Conservation (phyloP, 2,888 invertebrate species). For the Netelia virgata region DNA sequence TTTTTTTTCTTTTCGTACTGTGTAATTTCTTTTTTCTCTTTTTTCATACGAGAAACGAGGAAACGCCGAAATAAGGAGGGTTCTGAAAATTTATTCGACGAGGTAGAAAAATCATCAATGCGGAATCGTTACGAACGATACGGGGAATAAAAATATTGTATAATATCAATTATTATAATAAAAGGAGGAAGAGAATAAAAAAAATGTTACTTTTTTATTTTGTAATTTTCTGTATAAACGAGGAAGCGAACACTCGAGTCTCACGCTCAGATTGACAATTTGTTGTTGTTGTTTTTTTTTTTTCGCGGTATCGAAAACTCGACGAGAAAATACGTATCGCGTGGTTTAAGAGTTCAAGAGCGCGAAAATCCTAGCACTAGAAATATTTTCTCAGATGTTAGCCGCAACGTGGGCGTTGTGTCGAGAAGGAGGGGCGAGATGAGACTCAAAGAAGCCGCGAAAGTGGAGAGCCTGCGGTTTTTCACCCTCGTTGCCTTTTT, state of each 20-base stretch:
- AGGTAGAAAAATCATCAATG: not conserved
- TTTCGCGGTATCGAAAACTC: slow-evolving; percentile 1
- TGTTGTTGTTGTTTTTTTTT: no score
- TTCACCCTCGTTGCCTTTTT: slow-evolving; percentile 27
- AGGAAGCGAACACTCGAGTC: slow-evolving; percentile 57
- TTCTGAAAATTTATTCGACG: slow-evolving; percentile 5
- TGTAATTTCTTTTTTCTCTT: slow-evolving; percentile 9
- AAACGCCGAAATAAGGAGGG: slow-evolving; percentile 6
- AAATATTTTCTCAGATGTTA: slow-evolving; percentile 76
- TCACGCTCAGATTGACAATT: slow-evolving; percentile 68
- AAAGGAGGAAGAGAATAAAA: no score
- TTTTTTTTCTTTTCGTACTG: slow-evolving; percentile 8
- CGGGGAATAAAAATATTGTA: not conserved
- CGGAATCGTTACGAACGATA: slow-evolving; percentile 18
- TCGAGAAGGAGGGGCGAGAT: slow-evolving; percentile 45
- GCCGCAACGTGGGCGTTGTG: slow-evolving; percentile 72
- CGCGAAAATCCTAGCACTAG: slow-evolving; percentile 81
- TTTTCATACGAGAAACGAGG: slow-evolving; percentile 15
- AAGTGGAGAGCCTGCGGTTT: slow-evolving; percentile 36
- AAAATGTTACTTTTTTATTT: no score
- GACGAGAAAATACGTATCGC: slow-evolving; percentile 11
- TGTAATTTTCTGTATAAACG: not conserved
- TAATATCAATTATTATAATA: not conserved
- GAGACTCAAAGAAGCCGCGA: slow-evolving; percentile 64
- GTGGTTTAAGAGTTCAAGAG: slow-evolving; percentile 76